A percentile compares a stretch with the other conserved stretches of the same genome.
These are phyloP conservation scores for Myotis myotis DNA, from an alignment of 2,797 vertebrate species.

Conservation along the genomic window DNA sequence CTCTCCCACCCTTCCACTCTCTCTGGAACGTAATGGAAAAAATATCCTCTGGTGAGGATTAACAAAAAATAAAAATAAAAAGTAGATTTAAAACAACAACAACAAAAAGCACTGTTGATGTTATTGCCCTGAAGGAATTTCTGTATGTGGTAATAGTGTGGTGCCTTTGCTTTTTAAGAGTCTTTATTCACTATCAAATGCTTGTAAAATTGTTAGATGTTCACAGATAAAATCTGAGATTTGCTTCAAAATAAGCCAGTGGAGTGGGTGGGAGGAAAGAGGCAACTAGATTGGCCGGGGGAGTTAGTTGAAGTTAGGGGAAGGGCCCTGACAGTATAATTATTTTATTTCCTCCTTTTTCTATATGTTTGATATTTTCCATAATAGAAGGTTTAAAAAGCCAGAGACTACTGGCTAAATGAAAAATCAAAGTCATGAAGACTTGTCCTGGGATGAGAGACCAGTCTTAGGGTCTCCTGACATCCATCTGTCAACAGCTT, in stretches of 20 bases:
- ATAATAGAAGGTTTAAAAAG: neutral
- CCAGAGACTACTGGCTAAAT: neutral
- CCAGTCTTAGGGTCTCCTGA: neutral
- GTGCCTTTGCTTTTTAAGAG: neutral
- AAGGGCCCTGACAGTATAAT: neutral
- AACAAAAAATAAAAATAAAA: too few relatives aligned
- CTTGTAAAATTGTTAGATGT: constrained; percentile 8
- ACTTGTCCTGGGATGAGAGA: neutral
- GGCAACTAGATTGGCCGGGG: neutral
- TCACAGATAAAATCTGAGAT: constrained; percentile 52
- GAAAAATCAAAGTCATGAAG: neutral
- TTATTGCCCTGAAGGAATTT: neutral
- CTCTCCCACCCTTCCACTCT: too few relatives aligned
- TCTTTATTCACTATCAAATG: neutral
- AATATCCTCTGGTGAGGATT: too few relatives aligned
- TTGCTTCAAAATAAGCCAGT: constrained; percentile 41
- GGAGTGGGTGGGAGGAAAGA: neutral
- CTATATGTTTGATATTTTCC: constrained; percentile 27
- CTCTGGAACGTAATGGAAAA: too few relatives aligned
- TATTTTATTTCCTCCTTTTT: constrained; percentile 42
- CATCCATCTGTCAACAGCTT: neutral
- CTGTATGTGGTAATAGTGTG: neutral
- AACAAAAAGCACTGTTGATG: neutral
- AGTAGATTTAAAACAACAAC: too few relatives aligned
- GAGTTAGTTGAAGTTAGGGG: constrained; percentile 20